Percentiles rank a stretch among this genome's conserved stretches.
Conservation (phyloP, 2,888 invertebrate species). For the Pseudeuparius sepicola region DNA sequence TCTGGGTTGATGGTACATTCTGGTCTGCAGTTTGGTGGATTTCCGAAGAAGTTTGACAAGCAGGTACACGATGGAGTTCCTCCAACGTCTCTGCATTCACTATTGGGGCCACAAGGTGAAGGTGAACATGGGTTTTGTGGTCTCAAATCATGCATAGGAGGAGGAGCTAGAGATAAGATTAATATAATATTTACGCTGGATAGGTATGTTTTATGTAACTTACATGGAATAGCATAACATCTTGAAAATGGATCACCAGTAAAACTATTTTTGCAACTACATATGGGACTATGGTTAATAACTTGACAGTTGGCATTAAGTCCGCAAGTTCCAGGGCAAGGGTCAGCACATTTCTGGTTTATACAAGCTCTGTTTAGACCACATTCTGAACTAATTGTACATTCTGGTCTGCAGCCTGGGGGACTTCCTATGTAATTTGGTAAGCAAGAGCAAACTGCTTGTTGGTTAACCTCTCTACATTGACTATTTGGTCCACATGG, state of each 20-base stretch:
- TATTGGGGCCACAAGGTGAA: conserved; percentile 53
- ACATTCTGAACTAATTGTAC: conserved; percentile 69
- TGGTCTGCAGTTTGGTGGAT: conserved; percentile 54
- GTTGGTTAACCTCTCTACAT: conserved; percentile 59
- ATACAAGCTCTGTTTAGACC: conserved; percentile 60
- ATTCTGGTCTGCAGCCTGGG: conserved; percentile 69
- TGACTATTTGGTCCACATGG: conserved; percentile 70
- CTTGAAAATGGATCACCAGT: conserved; percentile 60
- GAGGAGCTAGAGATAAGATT: conserved; percentile 24
- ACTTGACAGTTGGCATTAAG: conserved; percentile 60
- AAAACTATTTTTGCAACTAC: conserved; percentile 52
- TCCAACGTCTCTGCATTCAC: conserved; percentile 55
- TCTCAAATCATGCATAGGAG: conserved; percentile 40
- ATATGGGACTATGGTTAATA: conserved; percentile 70
- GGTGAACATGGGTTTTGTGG: conserved; percentile 51
- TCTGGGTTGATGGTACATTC: conserved; percentile 46
- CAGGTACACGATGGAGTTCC: conserved; percentile 59
- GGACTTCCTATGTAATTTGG: conserved; percentile 63
- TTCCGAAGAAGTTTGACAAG: conserved; percentile 55
- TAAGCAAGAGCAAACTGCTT: conserved; percentile 67
- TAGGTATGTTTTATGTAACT: too few relatives aligned
- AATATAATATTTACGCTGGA: too few relatives aligned
- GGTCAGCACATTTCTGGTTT: conserved; percentile 66
- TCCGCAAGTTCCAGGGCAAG: conserved; percentile 65
- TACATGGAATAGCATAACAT: conserved; percentile 43